phyloP scores from a whole-genome alignment of 2,888 invertebrate species.

The Caenorhabditis wallacei region DNA sequence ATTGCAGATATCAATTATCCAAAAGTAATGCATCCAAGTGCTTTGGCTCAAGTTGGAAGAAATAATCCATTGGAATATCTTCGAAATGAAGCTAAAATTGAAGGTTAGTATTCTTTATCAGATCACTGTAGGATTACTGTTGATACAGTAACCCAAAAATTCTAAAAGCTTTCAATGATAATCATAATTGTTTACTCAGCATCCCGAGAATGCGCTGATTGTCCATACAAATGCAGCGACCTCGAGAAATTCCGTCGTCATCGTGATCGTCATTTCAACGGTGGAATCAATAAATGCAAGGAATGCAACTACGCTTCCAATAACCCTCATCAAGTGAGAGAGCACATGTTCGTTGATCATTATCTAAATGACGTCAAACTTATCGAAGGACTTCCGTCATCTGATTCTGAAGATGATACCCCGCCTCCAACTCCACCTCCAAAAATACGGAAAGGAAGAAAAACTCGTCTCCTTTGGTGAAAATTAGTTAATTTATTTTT shows the following conservation, averaged over 20 bases:
- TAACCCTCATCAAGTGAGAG: not conserved
- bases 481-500: no score
- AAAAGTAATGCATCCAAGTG: not conserved
- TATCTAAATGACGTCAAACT: slow-evolving; percentile 9
- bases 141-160: no score
- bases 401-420: slow-evolving; percentile 31
- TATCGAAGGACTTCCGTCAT: slow-evolving; percentile 21
- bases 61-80: slow-evolving; percentile 13
- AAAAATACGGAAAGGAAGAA: not conserved
- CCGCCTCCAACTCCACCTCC: not conserved
- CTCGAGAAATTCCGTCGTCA: slow-evolving; percentile 14
- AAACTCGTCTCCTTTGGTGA: no score
- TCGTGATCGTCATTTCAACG: slow-evolving; percentile 14
- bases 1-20: not conserved
- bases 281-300: not conserved
- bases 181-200: not conserved
- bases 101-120: slow-evolving; percentile 36
- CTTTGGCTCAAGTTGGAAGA: not conserved
- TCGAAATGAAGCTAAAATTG: not conserved
- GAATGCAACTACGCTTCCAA: slow-evolving; percentile 23
- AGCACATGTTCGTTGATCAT: slow-evolving; percentile 34
- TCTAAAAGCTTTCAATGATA: not conserved
- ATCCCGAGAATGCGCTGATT: slow-evolving; percentile 33
- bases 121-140: no score
- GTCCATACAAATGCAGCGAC: slow-evolving; percentile 17